phyloP scores from a whole-genome alignment of 2,888 invertebrate genomes.

The Mayetiola destructor region DNA sequence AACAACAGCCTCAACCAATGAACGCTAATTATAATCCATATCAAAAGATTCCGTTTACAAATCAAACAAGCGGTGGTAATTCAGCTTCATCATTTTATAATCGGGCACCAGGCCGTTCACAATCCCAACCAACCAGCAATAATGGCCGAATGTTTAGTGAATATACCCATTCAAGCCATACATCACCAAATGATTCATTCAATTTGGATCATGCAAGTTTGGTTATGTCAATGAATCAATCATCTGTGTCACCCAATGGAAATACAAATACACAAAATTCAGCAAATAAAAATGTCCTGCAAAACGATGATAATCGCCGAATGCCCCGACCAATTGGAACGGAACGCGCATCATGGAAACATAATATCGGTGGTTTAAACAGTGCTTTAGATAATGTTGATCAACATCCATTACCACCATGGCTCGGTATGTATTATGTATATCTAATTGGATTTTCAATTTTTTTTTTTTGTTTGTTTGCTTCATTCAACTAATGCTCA shows the following conservation, averaged over 20 bases:
- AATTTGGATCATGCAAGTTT: slow-evolving; percentile 29
- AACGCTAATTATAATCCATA: slow-evolving; percentile 20
- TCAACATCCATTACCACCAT: slow-evolving; percentile 4
- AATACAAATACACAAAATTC: slow-evolving; percentile 20
- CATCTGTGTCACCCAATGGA: slow-evolving; percentile 31
- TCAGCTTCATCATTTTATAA: slow-evolving; percentile 17
- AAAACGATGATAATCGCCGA: slow-evolving; percentile 31
- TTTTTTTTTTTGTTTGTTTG: background rate
- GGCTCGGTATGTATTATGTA: background rate
- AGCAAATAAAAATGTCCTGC: slow-evolving; percentile 2
- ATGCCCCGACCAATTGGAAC: slow-evolving; percentile 66
- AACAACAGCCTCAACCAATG: slow-evolving; percentile 19
- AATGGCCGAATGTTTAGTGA: slow-evolving; percentile 22
- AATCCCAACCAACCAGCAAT: slow-evolving; percentile 27
- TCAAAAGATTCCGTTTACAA: slow-evolving; percentile 19
- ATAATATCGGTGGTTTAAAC: background rate
- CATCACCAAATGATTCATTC: slow-evolving; percentile 28
- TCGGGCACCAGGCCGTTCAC: slow-evolving; percentile 24
- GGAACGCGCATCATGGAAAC: slow-evolving; percentile 41
- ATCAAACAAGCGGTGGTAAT: slow-evolving; percentile 14
- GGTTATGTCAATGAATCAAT: slow-evolving; percentile 26
- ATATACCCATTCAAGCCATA: slow-evolving; percentile 20
- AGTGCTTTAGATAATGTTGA: background rate
- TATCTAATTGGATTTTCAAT: background rate
- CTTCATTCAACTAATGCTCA: background rate